These are phyloP conservation scores for Danio choprae DNA, from an alignment of 2,797 vertebrate genomes.

Conservation along the genomic window DNA sequence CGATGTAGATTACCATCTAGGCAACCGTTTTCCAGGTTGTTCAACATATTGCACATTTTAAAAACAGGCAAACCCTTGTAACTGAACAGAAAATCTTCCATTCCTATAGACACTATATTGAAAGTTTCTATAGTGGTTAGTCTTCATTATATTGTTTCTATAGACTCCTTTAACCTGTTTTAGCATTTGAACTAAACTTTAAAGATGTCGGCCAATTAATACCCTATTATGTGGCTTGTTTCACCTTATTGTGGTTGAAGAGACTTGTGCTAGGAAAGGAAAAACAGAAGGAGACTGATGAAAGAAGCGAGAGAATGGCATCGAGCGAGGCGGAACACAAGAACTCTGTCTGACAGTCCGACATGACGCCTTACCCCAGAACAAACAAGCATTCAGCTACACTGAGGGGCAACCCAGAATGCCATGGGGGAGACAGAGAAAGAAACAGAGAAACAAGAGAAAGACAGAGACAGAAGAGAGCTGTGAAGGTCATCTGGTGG, in stretches of 20 bases:
- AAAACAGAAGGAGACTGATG: constrained; percentile 40
- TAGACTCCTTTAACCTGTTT: background rate
- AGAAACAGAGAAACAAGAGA: constrained; percentile 43
- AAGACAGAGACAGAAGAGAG: constrained; percentile 27
- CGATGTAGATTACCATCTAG: background rate
- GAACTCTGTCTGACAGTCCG: constrained; percentile 52
- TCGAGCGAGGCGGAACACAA: constrained; percentile 49
- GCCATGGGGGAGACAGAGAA: constrained; percentile 57
- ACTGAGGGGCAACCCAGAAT: constrained; percentile 54
- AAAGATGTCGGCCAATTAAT: background rate
- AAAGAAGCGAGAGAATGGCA: constrained; percentile 30
- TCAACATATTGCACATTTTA: background rate
- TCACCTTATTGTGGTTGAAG: constrained; percentile 2
- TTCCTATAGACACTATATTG: background rate
- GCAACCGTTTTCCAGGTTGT: background rate
- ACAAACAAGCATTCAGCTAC: constrained; percentile 62
- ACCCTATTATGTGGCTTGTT: background rate
- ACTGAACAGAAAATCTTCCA: background rate
- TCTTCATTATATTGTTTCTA: background rate
- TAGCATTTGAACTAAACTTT: background rate
- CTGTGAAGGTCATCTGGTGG: constrained; percentile 72
- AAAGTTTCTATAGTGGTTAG: background rate
- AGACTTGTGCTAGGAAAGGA: constrained; percentile 9
- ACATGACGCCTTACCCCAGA: constrained; percentile 57
- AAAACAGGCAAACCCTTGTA: background rate